Percentiles rank a stretch among this genome's conserved stretches.
Evolutionary conservation across 2,888 invertebrate genomes (phyloP).

Genomic region (Heteromyza rotundicornis): DNA sequence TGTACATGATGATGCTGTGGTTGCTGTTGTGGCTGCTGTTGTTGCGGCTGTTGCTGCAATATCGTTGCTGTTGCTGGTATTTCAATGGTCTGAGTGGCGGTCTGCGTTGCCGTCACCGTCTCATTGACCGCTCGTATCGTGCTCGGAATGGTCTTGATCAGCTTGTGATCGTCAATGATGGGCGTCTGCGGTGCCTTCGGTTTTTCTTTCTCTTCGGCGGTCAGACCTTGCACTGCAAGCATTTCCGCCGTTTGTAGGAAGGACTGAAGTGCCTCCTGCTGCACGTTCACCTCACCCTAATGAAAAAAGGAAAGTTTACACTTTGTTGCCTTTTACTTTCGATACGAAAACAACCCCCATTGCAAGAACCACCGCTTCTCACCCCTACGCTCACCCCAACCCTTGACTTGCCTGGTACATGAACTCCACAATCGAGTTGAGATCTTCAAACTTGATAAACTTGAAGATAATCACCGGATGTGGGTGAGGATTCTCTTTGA

Average conservation of each 20-base stretch:
- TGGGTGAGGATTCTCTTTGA: constrained; percentile 79
- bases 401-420: constrained; percentile 69
- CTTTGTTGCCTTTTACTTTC: no score
- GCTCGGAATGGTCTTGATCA: constrained; percentile 62
- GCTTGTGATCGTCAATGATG: constrained; percentile 54
- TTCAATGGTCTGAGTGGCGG: constrained; percentile 54
- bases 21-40: constrained; percentile 35
- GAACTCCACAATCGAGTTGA: constrained; percentile 79
- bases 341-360: background rate
- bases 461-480: constrained; percentile 83
- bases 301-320: background rate
- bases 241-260: constrained; percentile 80
- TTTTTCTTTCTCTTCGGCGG: constrained; percentile 64
- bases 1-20: constrained; percentile 53
- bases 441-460: constrained; percentile 78
- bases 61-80: constrained; percentile 54
- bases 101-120: constrained; percentile 45
- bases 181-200: constrained; percentile 52
- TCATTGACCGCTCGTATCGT: constrained; percentile 58
- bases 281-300: constrained; percentile 79
- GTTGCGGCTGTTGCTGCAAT: constrained; percentile 34
- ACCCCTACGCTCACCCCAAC: background rate
- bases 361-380: background rate
- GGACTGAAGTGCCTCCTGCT: constrained; percentile 78
- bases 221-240: constrained; percentile 77